Evolutionary conservation across 53 echinoderm and acorn worm species (phyloP).

Genomic region (Holothuria leucospilota): DNA sequence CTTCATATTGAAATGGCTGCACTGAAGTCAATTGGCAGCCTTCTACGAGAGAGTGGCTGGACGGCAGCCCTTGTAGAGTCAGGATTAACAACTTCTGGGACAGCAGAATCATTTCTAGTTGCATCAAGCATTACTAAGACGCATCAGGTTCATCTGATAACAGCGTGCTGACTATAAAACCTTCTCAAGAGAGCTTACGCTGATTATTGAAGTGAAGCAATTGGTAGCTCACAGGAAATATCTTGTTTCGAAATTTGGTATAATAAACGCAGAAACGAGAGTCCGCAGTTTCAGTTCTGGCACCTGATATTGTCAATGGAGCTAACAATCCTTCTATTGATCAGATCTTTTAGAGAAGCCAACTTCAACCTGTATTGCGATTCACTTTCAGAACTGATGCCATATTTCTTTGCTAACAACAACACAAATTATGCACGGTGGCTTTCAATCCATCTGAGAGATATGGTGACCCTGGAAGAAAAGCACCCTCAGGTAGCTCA

Average conservation of each 20-base stretch:
- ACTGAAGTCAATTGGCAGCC: slow-evolving; percentile 26
- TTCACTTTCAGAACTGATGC: too few relatives aligned
- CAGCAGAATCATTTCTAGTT: slow-evolving; percentile 41
- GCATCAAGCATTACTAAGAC: slow-evolving; percentile 55
- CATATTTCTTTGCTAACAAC: slow-evolving; percentile 43
- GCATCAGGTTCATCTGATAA: slow-evolving; percentile 25
- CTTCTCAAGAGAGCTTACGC: slow-evolving; percentile 9
- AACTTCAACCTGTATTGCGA: not conserved
- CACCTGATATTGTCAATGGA: slow-evolving; percentile 6
- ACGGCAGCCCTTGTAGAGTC: slow-evolving; percentile 30
- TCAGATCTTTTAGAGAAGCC: slow-evolving; percentile 18
- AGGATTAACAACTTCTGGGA: slow-evolving; percentile 34
- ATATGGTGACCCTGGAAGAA: slow-evolving; percentile 40
- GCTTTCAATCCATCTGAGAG: slow-evolving; percentile 55
- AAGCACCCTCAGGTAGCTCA: not conserved
- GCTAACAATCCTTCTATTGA: not conserved
- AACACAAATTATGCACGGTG: slow-evolving; percentile 52
- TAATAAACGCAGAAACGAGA: slow-evolving; percentile 34
- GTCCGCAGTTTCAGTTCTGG: slow-evolving; percentile 20
- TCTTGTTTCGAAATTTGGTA: slow-evolving; percentile 33
- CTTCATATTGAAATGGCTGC: slow-evolving; percentile 52
- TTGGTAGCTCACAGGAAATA: not conserved
- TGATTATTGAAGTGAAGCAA: not conserved
- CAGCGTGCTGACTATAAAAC: slow-evolving; percentile 30
- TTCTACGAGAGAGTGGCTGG: slow-evolving; percentile 55